Conservation (phyloP, 35 echinoderm and acorn worm species). For the Hemicentrotus pulcherrimus region DNA sequence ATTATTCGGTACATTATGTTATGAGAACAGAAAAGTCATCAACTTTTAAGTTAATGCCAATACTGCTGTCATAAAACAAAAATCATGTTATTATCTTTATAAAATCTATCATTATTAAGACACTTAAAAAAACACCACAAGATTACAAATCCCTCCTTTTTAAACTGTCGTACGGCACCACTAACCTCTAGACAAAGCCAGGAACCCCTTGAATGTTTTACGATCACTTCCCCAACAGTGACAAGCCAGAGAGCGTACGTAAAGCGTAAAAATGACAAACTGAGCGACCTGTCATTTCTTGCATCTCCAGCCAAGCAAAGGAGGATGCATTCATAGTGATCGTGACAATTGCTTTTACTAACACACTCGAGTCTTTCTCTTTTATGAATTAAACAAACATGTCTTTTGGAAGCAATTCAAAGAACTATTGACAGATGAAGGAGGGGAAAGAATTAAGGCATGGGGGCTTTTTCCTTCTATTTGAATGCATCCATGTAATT, state of each 20-base stretch:
- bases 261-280: constrained; percentile 25
- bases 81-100: background rate
- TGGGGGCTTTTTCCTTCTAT: background rate
- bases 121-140: background rate
- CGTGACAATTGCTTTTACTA: constrained; percentile 39
- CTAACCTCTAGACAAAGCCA: background rate
- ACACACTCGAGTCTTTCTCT: constrained; percentile 21
- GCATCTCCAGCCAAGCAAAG: background rate
- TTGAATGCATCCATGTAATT: background rate
- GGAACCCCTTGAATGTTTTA: background rate
- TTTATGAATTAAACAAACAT: constrained; percentile 47
- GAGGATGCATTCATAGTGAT: background rate
- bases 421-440: constrained; percentile 11
- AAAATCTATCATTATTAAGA: background rate
- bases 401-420: background rate
- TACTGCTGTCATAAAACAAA: too few species aligned
- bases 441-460: background rate
- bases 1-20: too few species aligned
- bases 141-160: background rate
- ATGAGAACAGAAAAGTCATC: too few species aligned
- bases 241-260: background rate
- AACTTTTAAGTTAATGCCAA: too few species aligned
- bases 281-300: constrained; percentile 25
- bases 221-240: background rate
- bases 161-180: background rate